A percentile compares a stretch with the other conserved stretches of the same genome.
Conservation (phyloP, 1,140 invertebrate species). For the Calliopsis andreniformis region DNA sequence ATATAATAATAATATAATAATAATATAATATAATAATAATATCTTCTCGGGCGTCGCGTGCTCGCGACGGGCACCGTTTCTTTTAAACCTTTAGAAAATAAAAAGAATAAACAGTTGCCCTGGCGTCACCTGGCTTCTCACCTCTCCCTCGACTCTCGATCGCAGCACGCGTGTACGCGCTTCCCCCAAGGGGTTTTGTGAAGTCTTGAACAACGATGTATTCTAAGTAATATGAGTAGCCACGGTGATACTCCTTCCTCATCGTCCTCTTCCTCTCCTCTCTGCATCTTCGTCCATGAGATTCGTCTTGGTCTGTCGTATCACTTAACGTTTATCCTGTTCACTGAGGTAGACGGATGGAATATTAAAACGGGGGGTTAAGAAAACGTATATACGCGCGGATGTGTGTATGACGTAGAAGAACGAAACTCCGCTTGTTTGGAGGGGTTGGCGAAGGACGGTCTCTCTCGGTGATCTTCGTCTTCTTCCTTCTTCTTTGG, state of each 20-base stretch:
- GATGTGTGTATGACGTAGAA: neutral
- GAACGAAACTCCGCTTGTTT: neutral
- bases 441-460: neutral
- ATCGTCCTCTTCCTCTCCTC: neutral
- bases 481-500: conserved; percentile 39
- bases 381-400: conserved; percentile 23
- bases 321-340: conserved; percentile 75
- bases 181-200: too few species aligned
- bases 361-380: conserved; percentile 61
- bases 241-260: neutral
- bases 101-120: conserved; percentile 51
- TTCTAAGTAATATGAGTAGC: neutral
- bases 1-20: conserved; percentile 66
- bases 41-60: conserved; percentile 48
- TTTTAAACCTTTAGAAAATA: conserved; percentile 56
- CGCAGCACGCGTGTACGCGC: neutral
- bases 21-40: conserved; percentile 60
- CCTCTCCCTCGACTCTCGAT: conserved; percentile 3
- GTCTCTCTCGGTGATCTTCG: neutral
- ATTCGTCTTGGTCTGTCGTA: conserved; percentile 63
- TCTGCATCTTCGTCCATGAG: conserved; percentile 38
- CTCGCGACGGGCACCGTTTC: conserved; percentile 20
- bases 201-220: too few species aligned
- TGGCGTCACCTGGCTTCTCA: conserved; percentile 28
- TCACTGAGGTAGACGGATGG: conserved; percentile 80